A percentile compares a stretch with the other conserved stretches of the same genome.
Conservation (phyloP, 2,113 vertebrate genomes). For the Polypterus bichir region DNA sequence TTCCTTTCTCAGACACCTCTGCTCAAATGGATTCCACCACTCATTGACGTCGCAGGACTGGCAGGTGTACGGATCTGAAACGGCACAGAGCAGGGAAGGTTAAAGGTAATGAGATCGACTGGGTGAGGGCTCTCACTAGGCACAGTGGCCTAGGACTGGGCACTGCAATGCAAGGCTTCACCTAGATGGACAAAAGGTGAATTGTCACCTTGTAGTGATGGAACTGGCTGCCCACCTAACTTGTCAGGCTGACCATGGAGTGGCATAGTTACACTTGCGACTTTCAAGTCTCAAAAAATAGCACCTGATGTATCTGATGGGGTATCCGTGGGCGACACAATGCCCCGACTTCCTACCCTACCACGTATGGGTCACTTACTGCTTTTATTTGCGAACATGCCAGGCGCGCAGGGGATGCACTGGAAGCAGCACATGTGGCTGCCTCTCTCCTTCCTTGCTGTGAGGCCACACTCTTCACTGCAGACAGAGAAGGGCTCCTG, state of each 20-base stretch:
- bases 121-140: no score
- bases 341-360: no score
- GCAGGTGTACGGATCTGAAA: conserved; percentile 30
- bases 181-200: no score
- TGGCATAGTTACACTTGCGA: no score
- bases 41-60: conserved; percentile 15
- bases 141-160: no score
- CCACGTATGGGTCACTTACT: neutral
- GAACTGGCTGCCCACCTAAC: no score
- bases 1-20: conserved; percentile 18
- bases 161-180: no score
- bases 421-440: conserved; percentile 4
- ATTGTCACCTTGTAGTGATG: no score
- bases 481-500: neutral
- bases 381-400: conserved; percentile 4
- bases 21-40: conserved; percentile 25
- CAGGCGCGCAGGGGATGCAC: conserved; percentile 2
- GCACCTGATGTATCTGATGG: no score
- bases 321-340: no score
- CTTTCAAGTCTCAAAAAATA: no score
- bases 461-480: neutral
- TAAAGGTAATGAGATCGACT: neutral
- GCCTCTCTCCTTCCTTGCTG: conserved; percentile 1
- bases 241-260: no score
- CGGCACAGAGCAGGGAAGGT: neutral